Percentiles rank a stretch among this genome's conserved stretches.
Evolutionary conservation across 2,113 vertebrate genomes (phyloP).

Genomic region (Danionella cerebrum): DNA sequence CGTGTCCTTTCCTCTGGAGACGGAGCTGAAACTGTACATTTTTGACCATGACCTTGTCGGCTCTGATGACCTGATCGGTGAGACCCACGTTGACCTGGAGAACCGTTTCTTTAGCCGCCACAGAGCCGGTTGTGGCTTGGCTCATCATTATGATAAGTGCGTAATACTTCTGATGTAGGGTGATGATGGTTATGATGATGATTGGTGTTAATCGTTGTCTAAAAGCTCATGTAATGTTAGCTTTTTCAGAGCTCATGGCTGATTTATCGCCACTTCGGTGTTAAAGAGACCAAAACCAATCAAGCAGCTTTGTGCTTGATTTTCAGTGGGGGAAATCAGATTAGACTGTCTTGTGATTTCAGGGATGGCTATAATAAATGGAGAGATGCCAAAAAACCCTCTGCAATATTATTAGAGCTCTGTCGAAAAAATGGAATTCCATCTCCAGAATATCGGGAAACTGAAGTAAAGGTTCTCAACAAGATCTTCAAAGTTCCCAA

Average conservation of each 20-base stretch:
- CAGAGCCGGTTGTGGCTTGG: constrained; percentile 76
- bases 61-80: constrained; percentile 82
- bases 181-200: neutral
- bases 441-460: constrained; percentile 71
- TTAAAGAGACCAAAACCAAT: neutral
- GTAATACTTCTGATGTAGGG: constrained; percentile 40
- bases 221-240: neutral
- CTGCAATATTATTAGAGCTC: constrained; percentile 76
- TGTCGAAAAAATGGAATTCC: constrained; percentile 77
- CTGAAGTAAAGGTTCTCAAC: constrained; percentile 84
- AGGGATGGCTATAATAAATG: constrained; percentile 84
- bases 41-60: constrained; percentile 87
- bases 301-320: neutral
- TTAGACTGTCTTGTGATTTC: constrained; percentile 18
- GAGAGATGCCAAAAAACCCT: constrained; percentile 80
- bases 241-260: neutral
- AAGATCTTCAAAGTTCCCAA: constrained; percentile 82
- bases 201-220: neutral
- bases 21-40: constrained; percentile 73
- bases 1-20: constrained; percentile 80
- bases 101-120: constrained; percentile 90
- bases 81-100: constrained; percentile 84
- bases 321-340: neutral
- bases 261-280: neutral
- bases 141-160: constrained; percentile 76